phyloP scores from a whole-genome alignment of 2,113 vertebrate species.

The Notiomystis cincta region DNA sequence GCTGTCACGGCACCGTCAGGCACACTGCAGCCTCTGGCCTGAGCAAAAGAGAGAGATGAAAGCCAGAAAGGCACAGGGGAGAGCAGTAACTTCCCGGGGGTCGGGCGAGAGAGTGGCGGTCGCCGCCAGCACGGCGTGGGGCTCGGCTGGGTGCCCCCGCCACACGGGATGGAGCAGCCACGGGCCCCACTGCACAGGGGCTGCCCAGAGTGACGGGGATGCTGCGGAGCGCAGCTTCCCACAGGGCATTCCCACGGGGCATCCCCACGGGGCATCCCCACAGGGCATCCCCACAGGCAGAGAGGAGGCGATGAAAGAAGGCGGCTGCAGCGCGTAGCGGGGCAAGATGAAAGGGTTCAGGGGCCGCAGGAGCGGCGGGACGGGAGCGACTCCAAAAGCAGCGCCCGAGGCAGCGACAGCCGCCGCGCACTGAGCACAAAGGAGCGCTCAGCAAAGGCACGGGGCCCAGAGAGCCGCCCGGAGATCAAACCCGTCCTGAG shows the following conservation, averaged over 20 bases:
- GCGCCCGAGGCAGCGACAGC: background rate
- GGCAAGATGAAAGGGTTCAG: background rate
- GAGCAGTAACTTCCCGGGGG: background rate
- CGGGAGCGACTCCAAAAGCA: background rate
- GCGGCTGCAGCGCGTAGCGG: background rate
- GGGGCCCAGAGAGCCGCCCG: accelerated
- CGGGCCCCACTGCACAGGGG: accelerated
- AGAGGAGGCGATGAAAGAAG: background rate
- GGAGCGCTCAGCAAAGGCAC: accelerated
- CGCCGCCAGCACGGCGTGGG: accelerated
- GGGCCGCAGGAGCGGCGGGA: background rate
- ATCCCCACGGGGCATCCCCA: background rate
- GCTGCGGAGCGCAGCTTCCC: accelerated
- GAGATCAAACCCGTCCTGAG: background rate
- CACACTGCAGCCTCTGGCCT: background rate
- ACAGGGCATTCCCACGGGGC: background rate
- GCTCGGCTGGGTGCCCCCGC: accelerated
- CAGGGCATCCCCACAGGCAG: background rate
- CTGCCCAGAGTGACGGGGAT: accelerated
- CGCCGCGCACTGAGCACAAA: accelerated
- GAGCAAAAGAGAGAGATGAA: background rate
- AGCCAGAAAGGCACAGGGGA: background rate
- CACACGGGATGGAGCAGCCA: accelerated
- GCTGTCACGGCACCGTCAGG: background rate
- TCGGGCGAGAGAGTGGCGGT: background rate